A percentile compares a stretch with the other conserved stretches of the same genome.
Evolutionary conservation across 2,797 vertebrate genomes (phyloP).

Genomic region (Enteromius afrohamiltoni): DNA sequence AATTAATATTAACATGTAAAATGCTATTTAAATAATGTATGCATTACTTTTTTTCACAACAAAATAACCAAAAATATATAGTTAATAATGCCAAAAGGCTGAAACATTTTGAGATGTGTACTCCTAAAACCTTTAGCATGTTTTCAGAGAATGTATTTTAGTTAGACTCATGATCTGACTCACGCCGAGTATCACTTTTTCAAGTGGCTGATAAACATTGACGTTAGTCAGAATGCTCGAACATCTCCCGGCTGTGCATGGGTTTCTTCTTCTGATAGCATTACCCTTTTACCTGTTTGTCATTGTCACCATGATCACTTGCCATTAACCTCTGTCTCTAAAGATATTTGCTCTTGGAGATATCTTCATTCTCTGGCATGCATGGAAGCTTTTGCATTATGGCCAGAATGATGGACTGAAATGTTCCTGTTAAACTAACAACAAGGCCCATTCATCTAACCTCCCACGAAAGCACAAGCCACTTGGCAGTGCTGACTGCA

Average conservation of each 20-base stretch:
- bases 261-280: constrained; percentile 17
- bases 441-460: constrained; percentile 3
- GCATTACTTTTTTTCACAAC: background rate
- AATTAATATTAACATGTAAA: background rate
- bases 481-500: constrained; percentile 2
- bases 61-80: background rate
- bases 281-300: constrained; percentile 30
- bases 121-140: background rate
- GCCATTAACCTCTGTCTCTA: constrained; percentile 30
- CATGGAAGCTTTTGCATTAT: background rate
- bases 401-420: constrained; percentile 31
- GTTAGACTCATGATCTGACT: background rate
- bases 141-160: background rate
- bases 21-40: background rate
- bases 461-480: constrained; percentile 19
- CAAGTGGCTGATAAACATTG: background rate
- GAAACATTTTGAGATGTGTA: background rate
- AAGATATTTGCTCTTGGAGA: constrained; percentile 11
- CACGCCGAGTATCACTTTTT: background rate
- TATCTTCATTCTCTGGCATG: constrained; percentile 15
- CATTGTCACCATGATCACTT: background rate
- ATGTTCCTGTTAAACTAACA: constrained; percentile 45
- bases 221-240: background rate
- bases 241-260: constrained; percentile 30
- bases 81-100: background rate